Evolutionary conservation across 2,113 vertebrate species (phyloP), one percentile per base, ranked within the genome.

Genomic region (Rynchops niger): DNA sequence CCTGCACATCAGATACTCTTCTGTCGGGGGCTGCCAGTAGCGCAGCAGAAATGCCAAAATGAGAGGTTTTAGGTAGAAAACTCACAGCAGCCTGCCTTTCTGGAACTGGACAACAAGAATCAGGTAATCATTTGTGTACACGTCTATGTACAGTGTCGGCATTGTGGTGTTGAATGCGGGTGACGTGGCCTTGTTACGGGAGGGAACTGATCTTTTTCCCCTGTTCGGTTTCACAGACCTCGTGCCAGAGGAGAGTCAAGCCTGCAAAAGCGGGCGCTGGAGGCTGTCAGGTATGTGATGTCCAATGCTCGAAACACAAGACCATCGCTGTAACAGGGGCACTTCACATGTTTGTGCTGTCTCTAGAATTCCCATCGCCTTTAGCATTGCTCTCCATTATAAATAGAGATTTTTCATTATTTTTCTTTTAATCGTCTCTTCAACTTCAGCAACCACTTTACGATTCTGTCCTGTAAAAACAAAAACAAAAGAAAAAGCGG

Each of bases 41-140:
- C 22, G 61, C 93, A 95, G 79, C 88, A 91, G 94, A 87, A 91
- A 69, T 91, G 47, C 70, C 66, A 72, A 29, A 76, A 62, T 72
- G 61, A 81, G 72, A 79, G 49, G 30, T 71, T 12, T 81, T 95
- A 93, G 93, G 77, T 88, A 93, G 86, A 95, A 94, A 93, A 94
- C 61, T 59, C 66, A 58, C 73, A 91, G n/a, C 72, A 93, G 38
- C 61, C 86, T 82, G 9, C 65, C 13, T 89, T 93, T 96, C 69
- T 85, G 88, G 91, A 95, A 40, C 69, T 56, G 86, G 83, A 91
- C 83, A 82, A 38, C 65, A 10, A 32, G 40, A 79, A 76, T 76
- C 88, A 95, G 95, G 96, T 95, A 96, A 96, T 89, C 22, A 76
- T 67, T 86, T 88, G 15, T 79, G 30, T 86, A 1, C 74, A 15